Evolutionary conservation across 1,140 invertebrate species (phyloP), one percentile per base, ranked within the genome.

Genomic region (Delia radicum): DNA sequence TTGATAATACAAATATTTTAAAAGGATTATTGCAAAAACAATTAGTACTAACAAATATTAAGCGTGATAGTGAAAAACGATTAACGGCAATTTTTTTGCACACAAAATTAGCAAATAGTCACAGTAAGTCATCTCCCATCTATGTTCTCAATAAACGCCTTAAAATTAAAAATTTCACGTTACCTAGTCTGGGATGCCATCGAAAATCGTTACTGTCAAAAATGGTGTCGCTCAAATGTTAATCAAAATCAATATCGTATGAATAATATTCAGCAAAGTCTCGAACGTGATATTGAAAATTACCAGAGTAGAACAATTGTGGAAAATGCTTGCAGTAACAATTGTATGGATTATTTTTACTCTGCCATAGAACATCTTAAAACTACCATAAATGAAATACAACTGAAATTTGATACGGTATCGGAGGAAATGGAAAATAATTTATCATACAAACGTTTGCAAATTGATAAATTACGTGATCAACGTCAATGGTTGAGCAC

Each of bases 151-250:
- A 5, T 42, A 1, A 42, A 42, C 1, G 12, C 37, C 12, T 13
- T 42, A 42, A 42, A 42, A 0, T 42, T 10, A 15, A 42, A 42
- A 42, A 10, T 27, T 15, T 7, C 33, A 31, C 24, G 0, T 28
- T 63, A 4, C 3, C 7, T 26, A 74, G 74, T 65, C 28, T 65
- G 15, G 27, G 61, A 65, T 42, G 61, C 74, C 21, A 74, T 74
- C 12, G 29, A 74, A 46, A 10, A 26, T 4, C 74, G 74, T 5
- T 74, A 65, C 26, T 29, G 37, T 8, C 27, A 65, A 18, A 55
- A 29, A 8, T 74, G 62, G 24, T 37, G 28, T 10, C 26, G 24
- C 5, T 15, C 10, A 0, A 21, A 15, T 27, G 74, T 74, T 31
- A 21, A 63, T 3, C 55, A 74, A 18, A 62, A 33, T 26, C 26